phyloP scores from a whole-genome alignment of 2,888 invertebrate species.

The Macrophya annulata region DNA sequence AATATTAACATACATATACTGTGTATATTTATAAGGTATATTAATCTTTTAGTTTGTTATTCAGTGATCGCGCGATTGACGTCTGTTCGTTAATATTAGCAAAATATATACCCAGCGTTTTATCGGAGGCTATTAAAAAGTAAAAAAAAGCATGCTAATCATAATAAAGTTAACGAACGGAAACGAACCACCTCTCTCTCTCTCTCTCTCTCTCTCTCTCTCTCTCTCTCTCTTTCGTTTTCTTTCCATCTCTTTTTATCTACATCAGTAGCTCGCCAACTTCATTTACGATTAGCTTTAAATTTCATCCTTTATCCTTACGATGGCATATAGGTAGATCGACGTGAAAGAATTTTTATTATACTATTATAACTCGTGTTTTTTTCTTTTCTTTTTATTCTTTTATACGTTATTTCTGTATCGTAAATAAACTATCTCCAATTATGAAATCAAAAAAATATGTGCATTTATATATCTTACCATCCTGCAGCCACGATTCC shows the following conservation, averaged over 20 bases:
- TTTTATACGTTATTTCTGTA: background rate
- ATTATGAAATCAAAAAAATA: no score
- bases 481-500: conserved; percentile 75
- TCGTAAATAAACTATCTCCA: no score
- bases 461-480: conserved; percentile 70
- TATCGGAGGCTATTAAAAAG: conserved; percentile 14
- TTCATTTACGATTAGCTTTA: conserved; percentile 12
- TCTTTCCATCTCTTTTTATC: background rate
- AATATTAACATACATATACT: background rate
- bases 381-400: background rate
- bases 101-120: background rate
- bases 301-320: background rate
- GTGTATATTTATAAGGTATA: no score
- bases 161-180: conserved; percentile 44
- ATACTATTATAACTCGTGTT: background rate
- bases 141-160: background rate
- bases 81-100: background rate
- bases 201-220: background rate
- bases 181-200: conserved; percentile 22
- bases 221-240: background rate
- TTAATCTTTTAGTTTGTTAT: background rate
- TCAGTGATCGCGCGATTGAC: background rate
- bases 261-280: background rate
- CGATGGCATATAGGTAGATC: background rate
- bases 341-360: background rate